These are phyloP conservation scores for Dinomys branickii DNA, from an alignment of 2,113 vertebrate genomes.

Conservation along the genomic window DNA sequence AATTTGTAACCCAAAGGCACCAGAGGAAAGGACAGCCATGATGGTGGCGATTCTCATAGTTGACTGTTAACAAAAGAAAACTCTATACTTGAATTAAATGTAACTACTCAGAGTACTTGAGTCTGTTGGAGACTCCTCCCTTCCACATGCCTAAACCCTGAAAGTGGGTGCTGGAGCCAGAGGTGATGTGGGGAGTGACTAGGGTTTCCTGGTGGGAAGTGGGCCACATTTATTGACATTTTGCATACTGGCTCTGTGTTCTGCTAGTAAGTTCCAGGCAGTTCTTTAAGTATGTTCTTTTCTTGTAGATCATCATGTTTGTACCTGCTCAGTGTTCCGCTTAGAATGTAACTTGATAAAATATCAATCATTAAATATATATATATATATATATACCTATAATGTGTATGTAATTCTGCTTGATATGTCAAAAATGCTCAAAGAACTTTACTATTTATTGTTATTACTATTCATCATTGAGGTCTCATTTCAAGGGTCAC, in stretches of 20 bases:
- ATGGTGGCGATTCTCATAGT: background rate
- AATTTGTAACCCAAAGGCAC: background rate
- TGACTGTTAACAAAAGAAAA: background rate
- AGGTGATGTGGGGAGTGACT: rapidly evolving
- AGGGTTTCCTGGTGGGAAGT: background rate
- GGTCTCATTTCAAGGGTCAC: background rate
- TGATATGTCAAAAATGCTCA: background rate
- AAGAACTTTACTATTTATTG: background rate
- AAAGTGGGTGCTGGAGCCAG: background rate
- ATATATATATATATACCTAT: background rate
- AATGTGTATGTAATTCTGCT: background rate
- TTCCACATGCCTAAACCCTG: background rate
- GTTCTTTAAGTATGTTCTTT: background rate
- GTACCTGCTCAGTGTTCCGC: background rate
- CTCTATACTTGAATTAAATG: background rate
- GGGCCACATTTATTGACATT: background rate
- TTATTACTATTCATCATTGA: conserved; percentile 7
- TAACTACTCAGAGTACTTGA: background rate
- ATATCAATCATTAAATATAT: background rate
- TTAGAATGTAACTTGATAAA: background rate
- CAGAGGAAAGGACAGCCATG: background rate
- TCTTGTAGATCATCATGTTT: background rate
- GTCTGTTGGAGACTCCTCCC: too few relatives aligned
- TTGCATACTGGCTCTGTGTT: background rate
- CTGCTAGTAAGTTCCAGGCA: background rate